Conservation (phyloP, 2,797 vertebrate species). For the Silurus aristotelis region DNA sequence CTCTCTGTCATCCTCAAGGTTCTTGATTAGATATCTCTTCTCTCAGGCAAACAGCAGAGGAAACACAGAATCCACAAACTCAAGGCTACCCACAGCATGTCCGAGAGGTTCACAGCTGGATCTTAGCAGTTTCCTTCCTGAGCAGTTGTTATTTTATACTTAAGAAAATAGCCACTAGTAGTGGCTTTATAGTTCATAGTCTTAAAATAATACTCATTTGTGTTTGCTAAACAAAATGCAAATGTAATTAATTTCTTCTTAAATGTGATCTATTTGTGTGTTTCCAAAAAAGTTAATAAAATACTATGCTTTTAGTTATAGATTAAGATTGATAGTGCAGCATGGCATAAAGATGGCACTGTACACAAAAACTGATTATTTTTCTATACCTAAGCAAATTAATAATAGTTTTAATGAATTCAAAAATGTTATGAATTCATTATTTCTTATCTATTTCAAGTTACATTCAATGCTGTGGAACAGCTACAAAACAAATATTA, state of each 20-base stretch:
- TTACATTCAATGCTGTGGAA: not conserved
- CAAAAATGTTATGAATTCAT: not conserved
- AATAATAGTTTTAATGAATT: not conserved
- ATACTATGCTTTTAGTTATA: not conserved
- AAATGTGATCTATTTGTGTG: not conserved
- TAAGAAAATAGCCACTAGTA: not conserved
- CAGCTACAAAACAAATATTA: not conserved
- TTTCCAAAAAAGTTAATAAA: not conserved
- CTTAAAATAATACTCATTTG: not conserved
- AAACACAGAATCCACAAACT: constrained; percentile 32
- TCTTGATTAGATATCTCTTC: constrained; percentile 42
- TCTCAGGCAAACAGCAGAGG: constrained; percentile 18
- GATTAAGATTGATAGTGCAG: not conserved
- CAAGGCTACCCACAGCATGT: constrained; percentile 6
- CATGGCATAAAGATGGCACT: not conserved
- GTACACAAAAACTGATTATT: not conserved
- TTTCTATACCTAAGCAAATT: not conserved
- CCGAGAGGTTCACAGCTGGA: not conserved
- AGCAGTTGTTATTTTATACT: not conserved
- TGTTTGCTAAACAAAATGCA: not conserved
- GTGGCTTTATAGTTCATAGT: not conserved
- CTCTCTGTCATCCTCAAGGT: constrained; percentile 37
- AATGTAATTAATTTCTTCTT: not conserved
- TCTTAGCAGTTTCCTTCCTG: not conserved
- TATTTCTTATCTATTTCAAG: not conserved